Evolutionary conservation across 2,888 invertebrate species (phyloP).

Genomic region (Drosophila ezoana): DNA sequence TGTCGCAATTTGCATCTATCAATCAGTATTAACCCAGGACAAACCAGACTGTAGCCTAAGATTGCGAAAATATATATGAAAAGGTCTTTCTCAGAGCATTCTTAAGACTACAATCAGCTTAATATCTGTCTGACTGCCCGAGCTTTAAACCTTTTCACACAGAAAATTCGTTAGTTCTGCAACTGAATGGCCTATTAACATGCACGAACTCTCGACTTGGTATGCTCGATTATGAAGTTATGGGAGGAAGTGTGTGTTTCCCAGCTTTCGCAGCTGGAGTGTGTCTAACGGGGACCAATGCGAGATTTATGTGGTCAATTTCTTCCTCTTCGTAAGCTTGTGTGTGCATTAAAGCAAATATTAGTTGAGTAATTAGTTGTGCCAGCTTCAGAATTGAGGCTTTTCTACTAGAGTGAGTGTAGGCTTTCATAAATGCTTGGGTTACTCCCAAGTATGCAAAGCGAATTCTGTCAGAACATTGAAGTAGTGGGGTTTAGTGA

Average conservation of each 20-base stretch:
- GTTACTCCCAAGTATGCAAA: constrained; percentile 16
- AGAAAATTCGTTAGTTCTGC: constrained; percentile 17
- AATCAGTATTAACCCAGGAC: constrained; percentile 35
- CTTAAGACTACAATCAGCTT: constrained; percentile 44
- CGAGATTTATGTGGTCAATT: constrained; percentile 50
- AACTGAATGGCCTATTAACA: constrained; percentile 47
- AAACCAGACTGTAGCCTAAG: not conserved
- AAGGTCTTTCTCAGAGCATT: not conserved
- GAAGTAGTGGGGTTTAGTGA: not conserved
- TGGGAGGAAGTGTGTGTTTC: not conserved
- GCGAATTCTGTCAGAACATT: constrained; percentile 8
- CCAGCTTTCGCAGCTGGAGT: constrained; percentile 16
- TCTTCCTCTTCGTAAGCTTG: constrained; percentile 18
- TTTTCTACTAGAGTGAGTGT: not conserved
- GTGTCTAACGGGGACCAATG: constrained; percentile 40
- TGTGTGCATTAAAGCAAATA: constrained; percentile 55
- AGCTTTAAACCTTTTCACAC: constrained; percentile 6
- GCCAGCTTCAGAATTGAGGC: constrained; percentile 16
- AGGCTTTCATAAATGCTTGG: not conserved
- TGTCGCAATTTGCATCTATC: constrained; percentile 32
- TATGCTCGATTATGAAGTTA: constrained; percentile 9
- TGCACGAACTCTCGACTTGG: not conserved
- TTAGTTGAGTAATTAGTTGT: constrained; percentile 66
- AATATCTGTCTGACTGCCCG: constrained; percentile 30
- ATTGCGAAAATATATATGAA: not conserved